Percentiles rank a stretch among this genome's conserved stretches.
These are phyloP conservation scores for Rafetus swinhoei DNA, from an alignment of 2,113 vertebrate species.

Conservation along the genomic window DNA sequence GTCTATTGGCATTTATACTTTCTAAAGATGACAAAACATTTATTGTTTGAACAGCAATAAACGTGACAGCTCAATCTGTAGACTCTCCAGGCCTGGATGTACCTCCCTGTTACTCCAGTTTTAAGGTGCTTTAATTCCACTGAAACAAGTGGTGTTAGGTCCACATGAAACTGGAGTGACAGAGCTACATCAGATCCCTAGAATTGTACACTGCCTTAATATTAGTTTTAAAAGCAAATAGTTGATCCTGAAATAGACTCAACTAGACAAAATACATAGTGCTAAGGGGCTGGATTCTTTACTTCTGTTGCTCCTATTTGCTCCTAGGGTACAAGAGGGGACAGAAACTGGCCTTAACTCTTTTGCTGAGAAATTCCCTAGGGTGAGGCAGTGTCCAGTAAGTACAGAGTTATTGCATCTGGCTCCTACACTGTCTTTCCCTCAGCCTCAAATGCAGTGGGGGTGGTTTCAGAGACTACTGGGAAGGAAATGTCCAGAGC, in stretches of 20 bases:
- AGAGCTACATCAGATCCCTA: not conserved
- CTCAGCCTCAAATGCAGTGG: not conserved
- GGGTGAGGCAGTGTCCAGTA: not conserved
- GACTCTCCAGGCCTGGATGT: not conserved
- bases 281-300: not conserved
- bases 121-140: not conserved
- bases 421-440: not conserved
- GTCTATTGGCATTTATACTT: not conserved
- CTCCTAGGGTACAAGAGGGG: not conserved
- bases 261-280: not conserved
- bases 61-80: not conserved
- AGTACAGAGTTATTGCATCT: not conserved
- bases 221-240: not conserved
- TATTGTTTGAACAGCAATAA: not conserved
- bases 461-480: not conserved
- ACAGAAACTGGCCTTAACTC: not conserved
- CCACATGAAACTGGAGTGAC: not conserved
- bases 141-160: not conserved
- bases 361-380: not conserved
- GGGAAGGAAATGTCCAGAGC: not conserved
- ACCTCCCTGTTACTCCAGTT: rapidly evolving
- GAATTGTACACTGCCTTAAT: not conserved
- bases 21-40: no score
- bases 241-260: not conserved
- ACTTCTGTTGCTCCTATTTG: not conserved